A percentile compares a stretch with the other conserved stretches of the same genome.
Conservation (phyloP, 2,888 invertebrate species). For the Pristionchus entomophagus region DNA sequence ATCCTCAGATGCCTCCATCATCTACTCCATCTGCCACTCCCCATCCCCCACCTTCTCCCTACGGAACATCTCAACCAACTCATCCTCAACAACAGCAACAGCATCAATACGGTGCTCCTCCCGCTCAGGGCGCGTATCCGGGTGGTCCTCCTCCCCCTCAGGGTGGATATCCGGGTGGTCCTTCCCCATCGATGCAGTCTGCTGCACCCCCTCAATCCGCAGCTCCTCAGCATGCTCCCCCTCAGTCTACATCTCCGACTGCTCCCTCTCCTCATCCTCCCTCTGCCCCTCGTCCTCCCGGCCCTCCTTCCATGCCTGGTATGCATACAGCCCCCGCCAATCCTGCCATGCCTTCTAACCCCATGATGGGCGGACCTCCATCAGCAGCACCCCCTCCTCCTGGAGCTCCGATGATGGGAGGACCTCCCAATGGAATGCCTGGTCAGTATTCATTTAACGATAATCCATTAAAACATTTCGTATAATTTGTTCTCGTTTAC, state of each 20-base stretch:
- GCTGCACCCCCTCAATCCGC: not conserved
- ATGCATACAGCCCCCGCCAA: not conserved
- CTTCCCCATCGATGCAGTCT: not conserved
- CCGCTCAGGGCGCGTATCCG: not conserved
- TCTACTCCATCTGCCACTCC: not conserved
- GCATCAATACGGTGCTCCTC: conserved; percentile 1
- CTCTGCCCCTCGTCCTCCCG: not conserved
- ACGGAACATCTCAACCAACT: conserved; percentile 3
- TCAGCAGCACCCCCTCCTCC: conserved; percentile 17
- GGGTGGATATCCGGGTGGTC: not conserved
- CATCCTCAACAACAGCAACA: conserved; percentile 44
- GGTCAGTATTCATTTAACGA: not conserved
- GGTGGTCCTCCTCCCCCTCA: not conserved
- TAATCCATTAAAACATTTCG: not conserved
- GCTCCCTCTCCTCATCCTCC: not conserved
- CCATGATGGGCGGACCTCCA: conserved; percentile 47
- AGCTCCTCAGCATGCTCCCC: not conserved
- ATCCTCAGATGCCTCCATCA: conserved; percentile 1
- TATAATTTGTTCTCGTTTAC: not conserved
- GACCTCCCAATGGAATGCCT: not conserved
- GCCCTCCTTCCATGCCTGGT: not conserved
- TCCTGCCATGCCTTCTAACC: conserved; percentile 46
- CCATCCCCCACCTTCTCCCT: not conserved
- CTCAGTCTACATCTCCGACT: not conserved
- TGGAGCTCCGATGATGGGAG: not conserved